Conservation (phyloP, 2,113 vertebrate species). For the Himantopus leucocephalus region DNA sequence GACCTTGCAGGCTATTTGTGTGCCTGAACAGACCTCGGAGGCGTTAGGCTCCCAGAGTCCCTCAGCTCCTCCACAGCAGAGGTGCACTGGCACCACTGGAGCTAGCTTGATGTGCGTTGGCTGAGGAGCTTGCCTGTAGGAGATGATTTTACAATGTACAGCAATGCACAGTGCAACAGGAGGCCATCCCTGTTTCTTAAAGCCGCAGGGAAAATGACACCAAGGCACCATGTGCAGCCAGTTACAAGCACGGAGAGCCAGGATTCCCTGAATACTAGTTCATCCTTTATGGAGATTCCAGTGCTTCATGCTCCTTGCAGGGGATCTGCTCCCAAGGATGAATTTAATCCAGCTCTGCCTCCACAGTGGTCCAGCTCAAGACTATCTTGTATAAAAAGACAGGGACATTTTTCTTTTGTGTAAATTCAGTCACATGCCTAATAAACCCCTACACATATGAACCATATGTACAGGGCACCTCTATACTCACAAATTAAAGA, state of each 20-base stretch:
- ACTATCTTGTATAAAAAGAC: neutral
- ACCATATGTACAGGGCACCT: neutral
- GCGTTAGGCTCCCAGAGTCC: neutral
- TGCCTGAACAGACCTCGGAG: neutral
- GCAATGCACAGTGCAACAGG: neutral
- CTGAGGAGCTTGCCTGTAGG: neutral
- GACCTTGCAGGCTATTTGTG: neutral
- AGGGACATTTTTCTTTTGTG: neutral
- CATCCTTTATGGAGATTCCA: neutral
- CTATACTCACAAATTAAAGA: neutral
- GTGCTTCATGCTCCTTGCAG: neutral
- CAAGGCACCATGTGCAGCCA: neutral
- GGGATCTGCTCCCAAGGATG: neutral
- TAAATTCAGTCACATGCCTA: neutral
- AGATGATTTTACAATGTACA: neutral
- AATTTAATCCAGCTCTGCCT: neutral
- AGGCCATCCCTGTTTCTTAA: neutral
- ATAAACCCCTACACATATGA: neutral
- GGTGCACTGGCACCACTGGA: neutral
- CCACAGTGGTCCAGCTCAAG: neutral
- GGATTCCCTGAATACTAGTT: neutral
- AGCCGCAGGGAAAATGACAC: neutral
- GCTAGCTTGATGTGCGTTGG: accelerated
- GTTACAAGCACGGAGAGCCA: neutral
- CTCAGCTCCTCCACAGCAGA: neutral